phyloP scores from a whole-genome alignment of 1,140 invertebrate species.

The Drosophila repleta region DNA sequence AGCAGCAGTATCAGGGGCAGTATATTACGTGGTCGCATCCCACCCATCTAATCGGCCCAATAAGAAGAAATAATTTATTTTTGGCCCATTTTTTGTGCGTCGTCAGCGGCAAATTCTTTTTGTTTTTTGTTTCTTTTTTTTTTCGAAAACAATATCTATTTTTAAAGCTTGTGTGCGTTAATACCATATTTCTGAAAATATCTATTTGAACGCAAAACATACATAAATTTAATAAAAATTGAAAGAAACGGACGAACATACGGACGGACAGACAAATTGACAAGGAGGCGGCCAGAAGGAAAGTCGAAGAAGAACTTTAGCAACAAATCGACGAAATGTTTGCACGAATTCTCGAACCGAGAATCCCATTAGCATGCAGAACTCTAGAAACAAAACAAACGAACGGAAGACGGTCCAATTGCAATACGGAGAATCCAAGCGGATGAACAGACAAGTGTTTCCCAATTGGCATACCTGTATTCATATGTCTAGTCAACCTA shows the following conservation, averaged over 20 bases:
- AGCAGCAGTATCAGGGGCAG: slow-evolving; percentile 12
- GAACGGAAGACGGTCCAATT: too few relatives aligned
- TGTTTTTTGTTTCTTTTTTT: slow-evolving; percentile 74
- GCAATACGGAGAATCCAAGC: too few relatives aligned
- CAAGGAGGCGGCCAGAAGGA: neutral
- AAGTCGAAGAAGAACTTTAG: neutral
- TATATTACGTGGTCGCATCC: slow-evolving; percentile 43
- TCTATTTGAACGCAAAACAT: slow-evolving; percentile 60
- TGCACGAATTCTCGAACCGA: too few relatives aligned
- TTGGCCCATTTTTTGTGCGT: slow-evolving; percentile 75
- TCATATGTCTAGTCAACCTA: too few relatives aligned
- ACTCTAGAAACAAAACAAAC: too few relatives aligned
- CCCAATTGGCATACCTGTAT: too few relatives aligned
- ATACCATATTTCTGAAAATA: slow-evolving; percentile 80
- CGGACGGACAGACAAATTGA: neutral
- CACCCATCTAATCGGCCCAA: slow-evolving; percentile 14
- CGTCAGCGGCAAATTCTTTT: slow-evolving; percentile 68
- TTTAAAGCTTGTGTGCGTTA: slow-evolving; percentile 69
- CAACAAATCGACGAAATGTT: too few relatives aligned
- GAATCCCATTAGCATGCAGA: too few relatives aligned
- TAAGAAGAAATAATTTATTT: slow-evolving; percentile 55
- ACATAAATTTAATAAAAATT: slow-evolving; percentile 80
- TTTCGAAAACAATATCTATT: slow-evolving; percentile 78
- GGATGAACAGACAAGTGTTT: too few relatives aligned
- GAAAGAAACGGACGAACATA: slow-evolving; percentile 51